Conservation (phyloP, 2,888 invertebrate species). For the Ypsolopha scabrella region DNA sequence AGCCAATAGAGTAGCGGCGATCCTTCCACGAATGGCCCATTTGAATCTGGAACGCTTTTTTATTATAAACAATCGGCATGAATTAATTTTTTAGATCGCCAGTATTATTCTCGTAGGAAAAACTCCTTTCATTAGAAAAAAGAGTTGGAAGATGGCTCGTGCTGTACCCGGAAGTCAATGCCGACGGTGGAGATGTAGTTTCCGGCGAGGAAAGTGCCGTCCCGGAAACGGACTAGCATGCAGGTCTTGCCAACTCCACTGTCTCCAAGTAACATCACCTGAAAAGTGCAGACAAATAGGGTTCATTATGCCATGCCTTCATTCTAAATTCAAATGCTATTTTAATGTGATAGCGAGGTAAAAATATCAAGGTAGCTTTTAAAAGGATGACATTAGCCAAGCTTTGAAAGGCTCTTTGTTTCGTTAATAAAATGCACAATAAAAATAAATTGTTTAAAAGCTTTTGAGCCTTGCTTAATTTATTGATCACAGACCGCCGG, state of each 20-base stretch:
- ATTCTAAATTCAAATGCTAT: background rate
- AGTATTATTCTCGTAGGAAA: background rate
- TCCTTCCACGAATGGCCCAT: constrained; percentile 45
- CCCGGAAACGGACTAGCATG: constrained; percentile 92
- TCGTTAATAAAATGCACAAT: too few species aligned
- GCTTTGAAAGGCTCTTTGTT: too few species aligned
- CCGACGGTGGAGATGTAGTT: constrained; percentile 98
- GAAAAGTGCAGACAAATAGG: constrained; percentile 20
- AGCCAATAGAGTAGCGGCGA: constrained; percentile 52
- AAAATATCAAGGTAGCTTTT: background rate
- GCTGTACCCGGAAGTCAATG: constrained; percentile 93
- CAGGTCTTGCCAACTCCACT: constrained; percentile 97
- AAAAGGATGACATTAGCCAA: background rate
- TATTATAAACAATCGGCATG: background rate
- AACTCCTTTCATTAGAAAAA: background rate
- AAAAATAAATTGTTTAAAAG: too few species aligned
- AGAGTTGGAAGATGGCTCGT: too few species aligned
- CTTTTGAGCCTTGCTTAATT: too few species aligned
- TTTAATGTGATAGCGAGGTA: background rate
- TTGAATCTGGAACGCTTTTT: constrained; percentile 52
- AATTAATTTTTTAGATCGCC: too few species aligned
- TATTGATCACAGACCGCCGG: too few species aligned
- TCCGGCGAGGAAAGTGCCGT: constrained; percentile 92
- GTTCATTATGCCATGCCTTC: background rate
- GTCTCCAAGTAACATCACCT: constrained; percentile 97